Conservation (phyloP, 2,113 vertebrate genomes). For the Gnathonemus echidnorhynchus region DNA sequence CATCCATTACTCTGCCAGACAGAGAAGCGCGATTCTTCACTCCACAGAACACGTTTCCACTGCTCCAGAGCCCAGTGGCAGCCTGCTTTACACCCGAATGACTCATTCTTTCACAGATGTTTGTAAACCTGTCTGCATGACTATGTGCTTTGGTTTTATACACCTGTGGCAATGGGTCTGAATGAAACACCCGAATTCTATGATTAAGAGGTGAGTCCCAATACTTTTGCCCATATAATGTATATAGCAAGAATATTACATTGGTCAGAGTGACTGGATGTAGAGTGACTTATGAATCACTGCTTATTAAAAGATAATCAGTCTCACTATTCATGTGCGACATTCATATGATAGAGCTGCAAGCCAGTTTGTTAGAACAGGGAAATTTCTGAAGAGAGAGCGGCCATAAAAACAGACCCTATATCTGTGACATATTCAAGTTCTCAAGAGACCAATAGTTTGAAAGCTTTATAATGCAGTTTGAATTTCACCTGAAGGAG, state of each 20-base stretch:
- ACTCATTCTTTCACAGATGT: not conserved
- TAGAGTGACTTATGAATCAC: conserved; percentile 56
- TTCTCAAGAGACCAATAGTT: conserved; percentile 31
- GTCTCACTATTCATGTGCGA: conserved; percentile 47
- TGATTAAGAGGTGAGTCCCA: not conserved
- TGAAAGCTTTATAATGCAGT: conserved; percentile 19
- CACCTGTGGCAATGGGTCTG: not conserved
- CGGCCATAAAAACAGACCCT: too few species aligned
- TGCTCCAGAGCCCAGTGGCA: not conserved
- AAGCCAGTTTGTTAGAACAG: conserved; percentile 35
- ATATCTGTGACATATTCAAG: not conserved
- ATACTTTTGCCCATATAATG: not conserved
- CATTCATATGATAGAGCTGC: conserved; percentile 46
- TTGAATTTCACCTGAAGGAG: conserved; percentile 47
- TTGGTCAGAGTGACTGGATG: conserved; percentile 52
- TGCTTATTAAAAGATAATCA: conserved; percentile 68
- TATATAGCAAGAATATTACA: conserved; percentile 47
- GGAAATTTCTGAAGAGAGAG: not conserved
- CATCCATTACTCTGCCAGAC: not conserved
- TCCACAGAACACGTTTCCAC: not conserved
- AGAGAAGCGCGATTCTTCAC: not conserved
- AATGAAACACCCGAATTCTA: not conserved
- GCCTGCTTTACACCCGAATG: not conserved
- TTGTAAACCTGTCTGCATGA: not conserved
- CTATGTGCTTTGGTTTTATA: not conserved